These are phyloP conservation scores for Cynaeus angustus DNA, from an alignment of 2,888 invertebrate genomes.

Conservation along the genomic window DNA sequence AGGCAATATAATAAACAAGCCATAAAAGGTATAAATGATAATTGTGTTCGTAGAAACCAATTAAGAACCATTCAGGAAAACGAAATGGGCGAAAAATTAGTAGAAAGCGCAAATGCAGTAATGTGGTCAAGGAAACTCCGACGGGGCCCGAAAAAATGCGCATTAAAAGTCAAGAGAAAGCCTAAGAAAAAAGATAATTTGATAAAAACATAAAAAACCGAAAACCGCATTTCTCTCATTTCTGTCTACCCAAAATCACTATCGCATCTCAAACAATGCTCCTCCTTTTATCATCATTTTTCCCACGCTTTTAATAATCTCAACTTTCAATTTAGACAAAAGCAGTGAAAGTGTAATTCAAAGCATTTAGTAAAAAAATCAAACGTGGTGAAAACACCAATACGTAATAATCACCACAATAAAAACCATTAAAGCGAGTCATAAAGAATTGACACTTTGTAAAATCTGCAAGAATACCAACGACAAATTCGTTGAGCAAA, in stretches of 20 bases:
- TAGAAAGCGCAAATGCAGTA: background rate
- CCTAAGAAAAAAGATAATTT: too few relatives aligned
- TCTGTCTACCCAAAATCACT: background rate
- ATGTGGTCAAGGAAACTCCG: background rate
- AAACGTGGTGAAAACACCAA: constrained; percentile 24
- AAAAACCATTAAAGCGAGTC: constrained; percentile 10
- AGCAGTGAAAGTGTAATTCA: constrained; percentile 28
- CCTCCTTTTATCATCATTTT: constrained; percentile 7
- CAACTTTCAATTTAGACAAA: constrained; percentile 25
- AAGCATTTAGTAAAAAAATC: constrained; percentile 14
- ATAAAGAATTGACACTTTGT: too few relatives aligned
- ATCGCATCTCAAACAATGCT: background rate
- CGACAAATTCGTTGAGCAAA: constrained; percentile 12
- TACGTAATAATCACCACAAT: constrained; percentile 11
- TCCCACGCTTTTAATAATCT: constrained; percentile 15
- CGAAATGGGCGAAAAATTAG: background rate
- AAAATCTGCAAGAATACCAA: too few relatives aligned
- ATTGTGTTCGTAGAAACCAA: background rate
- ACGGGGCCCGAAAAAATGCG: too few relatives aligned
- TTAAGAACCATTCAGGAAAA: background rate
- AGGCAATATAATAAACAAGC: too few relatives aligned
- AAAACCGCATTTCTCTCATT: too few relatives aligned
- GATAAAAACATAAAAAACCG: too few relatives aligned
- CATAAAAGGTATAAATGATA: too few relatives aligned
- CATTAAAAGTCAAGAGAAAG: too few relatives aligned